Evolutionary conservation across 2,113 vertebrate species (phyloP).

Genomic region (Drymodes brunneopygia): DNA sequence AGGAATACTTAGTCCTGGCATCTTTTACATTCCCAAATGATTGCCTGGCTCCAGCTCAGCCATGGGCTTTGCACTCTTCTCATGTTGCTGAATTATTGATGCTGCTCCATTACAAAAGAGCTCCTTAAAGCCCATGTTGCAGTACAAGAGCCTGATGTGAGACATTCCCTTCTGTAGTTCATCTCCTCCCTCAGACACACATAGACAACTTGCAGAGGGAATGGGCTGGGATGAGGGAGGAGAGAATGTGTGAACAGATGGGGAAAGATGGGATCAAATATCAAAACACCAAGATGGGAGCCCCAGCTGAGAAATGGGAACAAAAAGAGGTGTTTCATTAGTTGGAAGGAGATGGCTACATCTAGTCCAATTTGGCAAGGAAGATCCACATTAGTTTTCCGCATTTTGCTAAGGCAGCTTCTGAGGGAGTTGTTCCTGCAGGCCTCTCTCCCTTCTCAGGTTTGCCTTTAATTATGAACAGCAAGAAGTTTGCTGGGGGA

Average conservation of each 20-base stretch:
- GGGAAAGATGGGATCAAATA: neutral
- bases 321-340: slow-evolving; percentile 7
- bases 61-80: neutral
- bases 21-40: neutral
- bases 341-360: neutral
- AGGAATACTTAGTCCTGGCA: neutral
- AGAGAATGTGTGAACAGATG: neutral
- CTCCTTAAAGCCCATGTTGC: neutral
- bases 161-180: neutral
- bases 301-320: neutral
- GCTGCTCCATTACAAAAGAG: neutral
- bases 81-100: slow-evolving; percentile 16
- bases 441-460: neutral
- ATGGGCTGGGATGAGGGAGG: neutral
- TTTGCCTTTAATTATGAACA: neutral
- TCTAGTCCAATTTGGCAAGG: neutral
- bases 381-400: neutral
- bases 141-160: neutral
- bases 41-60: neutral
- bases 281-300: neutral
- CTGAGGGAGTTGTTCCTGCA: neutral
- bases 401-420: neutral
- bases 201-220: neutral
- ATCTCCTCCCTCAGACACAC: neutral
- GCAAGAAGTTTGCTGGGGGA: neutral